These are phyloP conservation scores for Notoglanidium macrostoma DNA, from an alignment of 2,797 vertebrate species.

Conservation along the genomic window DNA sequence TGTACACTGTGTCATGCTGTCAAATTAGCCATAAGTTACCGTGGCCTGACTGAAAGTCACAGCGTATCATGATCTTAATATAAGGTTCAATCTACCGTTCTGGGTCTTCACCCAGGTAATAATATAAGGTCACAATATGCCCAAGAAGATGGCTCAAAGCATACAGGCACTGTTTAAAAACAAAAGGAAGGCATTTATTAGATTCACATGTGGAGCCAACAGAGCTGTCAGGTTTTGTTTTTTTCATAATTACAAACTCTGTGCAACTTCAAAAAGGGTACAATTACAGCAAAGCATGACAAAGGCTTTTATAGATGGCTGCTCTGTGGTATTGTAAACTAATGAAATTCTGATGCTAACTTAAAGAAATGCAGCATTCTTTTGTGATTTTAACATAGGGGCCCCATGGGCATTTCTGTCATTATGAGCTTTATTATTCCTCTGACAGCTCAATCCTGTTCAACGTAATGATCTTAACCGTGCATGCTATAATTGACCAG, in stretches of 20 bases:
- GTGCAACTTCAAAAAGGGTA: constrained; percentile 51
- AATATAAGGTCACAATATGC: background rate
- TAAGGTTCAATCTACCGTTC: background rate
- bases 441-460: constrained; percentile 44
- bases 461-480: constrained; percentile 24
- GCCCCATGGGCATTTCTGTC: constrained; percentile 31
- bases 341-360: constrained; percentile 33
- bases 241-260: constrained; percentile 57
- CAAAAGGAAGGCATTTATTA: constrained; percentile 64
- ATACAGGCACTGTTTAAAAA: constrained; percentile 63
- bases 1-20: constrained; percentile 51
- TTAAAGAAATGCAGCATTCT: constrained; percentile 29
- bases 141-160: constrained; percentile 54
- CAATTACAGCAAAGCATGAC: constrained; percentile 51
- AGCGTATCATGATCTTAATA: constrained; percentile 22
- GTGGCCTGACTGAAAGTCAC: constrained; percentile 51
- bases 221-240: constrained; percentile 56
- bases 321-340: constrained; percentile 37
- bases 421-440: constrained; percentile 24
- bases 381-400: constrained; percentile 19
- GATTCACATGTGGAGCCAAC: constrained; percentile 64
- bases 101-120: background rate
- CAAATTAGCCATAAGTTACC: constrained; percentile 59
- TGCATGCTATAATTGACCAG: constrained; percentile 35
- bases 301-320: constrained; percentile 34